phyloP scores from a whole-genome alignment of 2,113 vertebrate genomes.

The Emberiza fucata region DNA sequence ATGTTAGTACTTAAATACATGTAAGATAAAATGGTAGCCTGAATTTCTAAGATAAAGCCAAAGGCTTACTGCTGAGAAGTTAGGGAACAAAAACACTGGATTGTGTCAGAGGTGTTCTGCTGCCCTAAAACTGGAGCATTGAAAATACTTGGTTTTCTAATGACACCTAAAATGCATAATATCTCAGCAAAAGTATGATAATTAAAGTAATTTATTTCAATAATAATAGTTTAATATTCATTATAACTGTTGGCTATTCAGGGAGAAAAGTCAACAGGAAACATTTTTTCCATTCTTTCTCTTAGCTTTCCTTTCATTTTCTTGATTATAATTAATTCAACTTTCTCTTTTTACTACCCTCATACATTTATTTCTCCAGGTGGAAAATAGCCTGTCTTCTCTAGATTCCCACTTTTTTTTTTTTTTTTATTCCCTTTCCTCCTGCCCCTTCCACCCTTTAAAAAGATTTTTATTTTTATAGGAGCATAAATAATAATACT shows the following conservation, averaged over 20 bases:
- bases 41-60: background rate
- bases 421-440: background rate
- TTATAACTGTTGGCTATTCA: background rate
- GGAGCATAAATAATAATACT: constrained; percentile 19
- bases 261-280: background rate
- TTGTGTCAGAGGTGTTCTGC: background rate
- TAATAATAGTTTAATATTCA: background rate
- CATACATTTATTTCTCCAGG: background rate
- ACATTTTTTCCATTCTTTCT: background rate
- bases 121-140: background rate
- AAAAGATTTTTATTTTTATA: constrained; percentile 37
- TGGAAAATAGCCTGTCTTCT: background rate
- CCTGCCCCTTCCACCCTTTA: background rate
- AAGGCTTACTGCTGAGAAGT: background rate
- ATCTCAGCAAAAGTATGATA: background rate
- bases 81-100: background rate
- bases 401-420: background rate
- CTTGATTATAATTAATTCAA: background rate
- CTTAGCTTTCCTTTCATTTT: background rate
- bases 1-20: background rate
- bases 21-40: background rate
- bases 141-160: background rate
- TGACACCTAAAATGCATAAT: background rate
- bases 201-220: background rate
- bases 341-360: background rate